Evolutionary conservation across 1,140 invertebrate species (phyloP), one percentile per base, ranked within the genome.

Genomic region (Apis cerana): DNA sequence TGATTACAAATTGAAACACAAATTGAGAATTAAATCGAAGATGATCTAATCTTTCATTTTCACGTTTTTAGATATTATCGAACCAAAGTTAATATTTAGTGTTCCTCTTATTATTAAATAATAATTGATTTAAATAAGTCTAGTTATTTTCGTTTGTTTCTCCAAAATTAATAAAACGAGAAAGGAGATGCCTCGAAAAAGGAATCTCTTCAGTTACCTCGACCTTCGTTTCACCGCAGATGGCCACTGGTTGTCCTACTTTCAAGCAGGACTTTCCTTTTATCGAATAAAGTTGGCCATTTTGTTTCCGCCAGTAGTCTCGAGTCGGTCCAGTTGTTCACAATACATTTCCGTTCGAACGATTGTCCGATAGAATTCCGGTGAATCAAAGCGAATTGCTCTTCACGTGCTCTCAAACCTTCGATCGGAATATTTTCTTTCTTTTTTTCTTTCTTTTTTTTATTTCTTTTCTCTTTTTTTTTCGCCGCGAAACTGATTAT

Each of bases 181-280:
- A 43, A 69, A 9, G n/a, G 13, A 68, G 11, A n/a, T 8, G 1
- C 65, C 1, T 3, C 2, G n/a, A 5, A 9, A 50, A 23, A 3
- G 48, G 8, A 50, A 54, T 71, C 23, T 27, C 68, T 52, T 5
- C 15, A 19, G n/a, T 43, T 43, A 43, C 15, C 12, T 12, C 19
- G 19, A 68, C 65, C 43, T n/a, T 19, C 15, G 27, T 69, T 23
- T 69, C 67, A n/a, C 67, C n/a, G 48, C 69, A 71, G 17, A 71
- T 23, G 15, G 23, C 17, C 48, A 19, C 50, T 21, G 15, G n/a
- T 71, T 71, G 69, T 23, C 50, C 69, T 50, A 17, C 50, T 71
- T 71, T 27, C 69, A 12, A 71, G 69, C 69, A 71, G 12, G 69
- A 71, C 69, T 71, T 54, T 71, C 50, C 69, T 71, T 71, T 71